Evolutionary conservation across 2,113 vertebrate genomes (phyloP).

Genomic region (Patagioenas fasciata): DNA sequence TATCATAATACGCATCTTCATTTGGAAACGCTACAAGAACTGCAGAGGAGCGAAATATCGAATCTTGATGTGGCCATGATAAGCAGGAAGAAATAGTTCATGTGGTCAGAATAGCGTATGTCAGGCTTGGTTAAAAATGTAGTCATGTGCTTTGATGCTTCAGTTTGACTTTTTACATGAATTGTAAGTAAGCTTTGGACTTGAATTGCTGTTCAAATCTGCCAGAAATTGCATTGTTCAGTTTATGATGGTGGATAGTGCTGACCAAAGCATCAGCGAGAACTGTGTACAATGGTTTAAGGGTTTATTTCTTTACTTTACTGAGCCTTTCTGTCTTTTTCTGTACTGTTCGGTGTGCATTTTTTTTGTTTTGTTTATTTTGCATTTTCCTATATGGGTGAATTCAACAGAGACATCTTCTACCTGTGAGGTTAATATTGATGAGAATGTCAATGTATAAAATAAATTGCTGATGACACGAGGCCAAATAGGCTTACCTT

Average conservation of each 20-base stretch:
- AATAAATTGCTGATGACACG: neutral
- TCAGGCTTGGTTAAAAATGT: neutral
- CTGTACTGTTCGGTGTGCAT: neutral
- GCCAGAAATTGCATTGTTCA: constrained; percentile 11
- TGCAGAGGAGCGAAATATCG: neutral
- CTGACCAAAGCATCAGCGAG: neutral
- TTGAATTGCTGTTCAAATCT: neutral
- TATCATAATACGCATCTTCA: constrained; percentile 5
- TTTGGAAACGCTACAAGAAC: neutral
- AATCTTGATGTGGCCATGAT: neutral
- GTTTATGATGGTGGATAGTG: neutral
- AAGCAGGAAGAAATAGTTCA: neutral
- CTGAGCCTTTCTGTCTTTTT: neutral
- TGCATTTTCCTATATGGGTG: neutral
- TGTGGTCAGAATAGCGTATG: neutral
- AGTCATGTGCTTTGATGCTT: neutral
- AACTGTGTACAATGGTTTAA: neutral
- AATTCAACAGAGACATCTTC: neutral
- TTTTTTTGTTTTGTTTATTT: neutral
- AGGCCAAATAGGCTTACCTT: neutral
- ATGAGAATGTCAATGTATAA: neutral
- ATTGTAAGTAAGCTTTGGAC: neutral
- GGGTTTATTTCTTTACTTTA: neutral
- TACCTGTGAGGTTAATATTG: neutral
- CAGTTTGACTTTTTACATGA: neutral